Base-by-base conservation (phyloP, 2,797 vertebrate genomes). In the Tapirus indicus region DNA sequence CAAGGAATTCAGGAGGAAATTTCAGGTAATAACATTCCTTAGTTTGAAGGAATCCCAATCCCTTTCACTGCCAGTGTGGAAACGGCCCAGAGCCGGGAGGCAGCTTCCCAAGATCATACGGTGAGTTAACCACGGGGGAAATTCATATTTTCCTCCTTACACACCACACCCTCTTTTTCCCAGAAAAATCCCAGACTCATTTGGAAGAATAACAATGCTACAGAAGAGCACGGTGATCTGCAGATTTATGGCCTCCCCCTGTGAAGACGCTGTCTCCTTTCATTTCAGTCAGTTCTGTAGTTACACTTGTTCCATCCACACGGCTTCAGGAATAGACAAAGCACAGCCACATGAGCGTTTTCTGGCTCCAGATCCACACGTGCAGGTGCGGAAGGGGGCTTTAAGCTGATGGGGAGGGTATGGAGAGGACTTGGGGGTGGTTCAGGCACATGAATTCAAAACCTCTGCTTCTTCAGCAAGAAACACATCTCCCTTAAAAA, bases 271-370 rank as follows among this genome's bases (percentile, higher is more conserved):
- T 2, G 1, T 7, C 9, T 5, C 49, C 44, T 4, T 17, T 3
- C 5, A 0, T 4, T 32, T 4, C 3, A 1, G 5, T 8, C 4
- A 27, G 17, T 12, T 10, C 38, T 11, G 69, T 7, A 11, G 9
- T 16, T 18, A 20, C n/a, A 1, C 0, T 0, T 0, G 0, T 11
- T 5, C 47, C 5, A 0, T 6, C 17, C 6, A 8, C 4, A 8
- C 14, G 14, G 7, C 44, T 6, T 44, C 1, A 0, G 20, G 77
- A 5, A 14, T 1, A 6, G 35, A 64, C 3, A 0, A 2, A 0
- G 47, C 1, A 2, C n/a, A 5, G 12, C 1, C 4, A 5, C 0
- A 6, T 10, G 0, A 7, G 3, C 10, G 32, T 11, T 8, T 54
- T 32, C 69, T 2, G 32, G 69, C 27, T 60, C 69, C 41, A 1